Base-by-base conservation (phyloP, 2,797 vertebrate genomes). In the Chrysocyon brachyurus region DNA sequence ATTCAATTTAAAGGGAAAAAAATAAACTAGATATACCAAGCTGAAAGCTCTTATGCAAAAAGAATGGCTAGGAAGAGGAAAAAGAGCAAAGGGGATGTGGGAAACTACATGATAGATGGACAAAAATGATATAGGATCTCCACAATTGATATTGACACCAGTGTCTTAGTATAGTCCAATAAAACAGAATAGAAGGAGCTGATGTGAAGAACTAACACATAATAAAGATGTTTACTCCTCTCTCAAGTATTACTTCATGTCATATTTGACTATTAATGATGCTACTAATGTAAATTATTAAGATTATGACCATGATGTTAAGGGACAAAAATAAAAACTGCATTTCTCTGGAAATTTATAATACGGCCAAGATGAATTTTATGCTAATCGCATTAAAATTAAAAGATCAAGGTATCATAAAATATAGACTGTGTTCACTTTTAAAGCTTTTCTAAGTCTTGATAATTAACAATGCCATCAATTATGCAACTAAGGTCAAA, bases 361-460 rank as follows among this genome's bases (percentile, higher is more conserved):
- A 89, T 72, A 93, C 7, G 12, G 22, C 33, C 49, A 82, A 36
- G 17, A 85, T 36, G 26, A 87, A 73, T 83, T 93, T 78, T 79
- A 91, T 54, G 6, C 31, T 84, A 87, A 94, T 0, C 77, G 49
- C 24, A 87, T 6, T 90, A 61, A 93, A 82, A 87, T 54, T 28
- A 86, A 90, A 94, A 91, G 49, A 95, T 56, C 26, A 82, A 77
- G 52, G 68, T 90, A 86, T 49, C 33, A 2, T 24, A 79, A 7
- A 2, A 2, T 21, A 88, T 15, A 17, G 19, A 79, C 28, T 64
- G 31, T 46, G 28, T 21, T 90, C 26, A 64, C 21, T 78, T 96
- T 93, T 68, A 94, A 86, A 91, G 61, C 36, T 72, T 94, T 90
- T 24, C 1, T 40, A 94, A 84, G 82, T 95, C 33, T 95, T 96